These are phyloP conservation scores for Virgularia gustaviana DNA, from an alignment of 92 coral and sea anemone species.

Conservation along the genomic window DNA sequence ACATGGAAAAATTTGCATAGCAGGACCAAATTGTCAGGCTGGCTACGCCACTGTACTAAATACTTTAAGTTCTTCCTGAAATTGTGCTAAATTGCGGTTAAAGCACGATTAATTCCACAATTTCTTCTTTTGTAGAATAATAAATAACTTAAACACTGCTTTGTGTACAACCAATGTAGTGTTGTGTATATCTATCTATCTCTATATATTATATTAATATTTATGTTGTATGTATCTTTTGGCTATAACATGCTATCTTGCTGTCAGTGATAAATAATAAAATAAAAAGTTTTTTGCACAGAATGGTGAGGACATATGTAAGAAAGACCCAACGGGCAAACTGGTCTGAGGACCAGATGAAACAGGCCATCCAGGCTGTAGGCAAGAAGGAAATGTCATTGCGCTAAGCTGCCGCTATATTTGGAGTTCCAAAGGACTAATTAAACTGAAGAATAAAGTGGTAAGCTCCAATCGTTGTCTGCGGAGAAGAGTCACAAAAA, in stretches of 20 bases:
- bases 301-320: not conserved
- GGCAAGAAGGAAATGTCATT: not conserved
- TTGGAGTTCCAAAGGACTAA: not conserved
- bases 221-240: not conserved
- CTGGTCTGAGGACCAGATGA: constrained; percentile 8
- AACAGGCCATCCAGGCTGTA: not conserved
- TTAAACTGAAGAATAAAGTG: not conserved
- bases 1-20: no score
- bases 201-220: no score
- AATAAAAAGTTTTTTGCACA: not conserved
- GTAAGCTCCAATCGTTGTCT: not conserved
- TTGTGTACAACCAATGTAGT: no score
- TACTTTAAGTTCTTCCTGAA: no score
- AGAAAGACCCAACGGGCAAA: not conserved
- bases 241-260: not conserved
- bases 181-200: no score
- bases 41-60: no score
- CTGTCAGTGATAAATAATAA: no score
- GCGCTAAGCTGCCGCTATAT: not conserved
- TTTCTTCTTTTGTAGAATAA: no score
- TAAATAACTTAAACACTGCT: no score
- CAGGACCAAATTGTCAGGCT: no score
- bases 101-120: no score
- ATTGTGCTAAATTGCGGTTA: no score
- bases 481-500: constrained; percentile 1